These are phyloP conservation scores for Sitobion miscanthi DNA, from an alignment of 1,140 invertebrate genomes.

Conservation along the genomic window DNA sequence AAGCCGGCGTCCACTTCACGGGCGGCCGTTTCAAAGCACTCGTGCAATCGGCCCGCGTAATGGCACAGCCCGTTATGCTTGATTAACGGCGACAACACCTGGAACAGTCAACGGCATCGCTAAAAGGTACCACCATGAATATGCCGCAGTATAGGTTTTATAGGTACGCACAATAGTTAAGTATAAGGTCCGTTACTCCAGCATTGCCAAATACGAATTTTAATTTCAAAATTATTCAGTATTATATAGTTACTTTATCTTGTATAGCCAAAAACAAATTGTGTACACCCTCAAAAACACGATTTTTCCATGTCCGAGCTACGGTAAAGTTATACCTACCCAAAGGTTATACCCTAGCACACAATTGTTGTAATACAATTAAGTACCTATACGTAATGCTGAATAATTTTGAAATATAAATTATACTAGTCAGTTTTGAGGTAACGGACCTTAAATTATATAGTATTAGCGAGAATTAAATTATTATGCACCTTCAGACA, in stretches of 20 bases:
- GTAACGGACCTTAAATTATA: no score
- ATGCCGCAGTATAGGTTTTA: background rate
- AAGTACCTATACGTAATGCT: no score
- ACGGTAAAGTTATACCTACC: no score
- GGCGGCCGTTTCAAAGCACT: background rate
- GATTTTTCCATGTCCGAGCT: no score
- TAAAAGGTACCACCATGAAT: background rate
- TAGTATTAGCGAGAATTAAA: no score
- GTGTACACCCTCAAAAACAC: no score
- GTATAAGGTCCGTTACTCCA: background rate
- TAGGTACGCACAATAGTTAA: background rate
- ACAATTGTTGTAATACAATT: no score
- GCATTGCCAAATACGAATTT: no score
- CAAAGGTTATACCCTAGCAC: no score
- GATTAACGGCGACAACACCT: background rate
- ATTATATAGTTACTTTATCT: background rate
- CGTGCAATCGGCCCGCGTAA: background rate
- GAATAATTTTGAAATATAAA: no score
- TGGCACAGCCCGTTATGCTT: background rate
- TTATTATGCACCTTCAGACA: no score
- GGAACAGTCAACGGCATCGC: background rate
- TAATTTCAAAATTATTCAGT: background rate
- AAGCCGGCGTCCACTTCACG: background rate
- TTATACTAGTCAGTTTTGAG: no score
- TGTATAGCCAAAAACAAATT: background rate